Base-by-base conservation (phyloP, 2,113 vertebrate genomes). In the Thunnus maccoyii region DNA sequence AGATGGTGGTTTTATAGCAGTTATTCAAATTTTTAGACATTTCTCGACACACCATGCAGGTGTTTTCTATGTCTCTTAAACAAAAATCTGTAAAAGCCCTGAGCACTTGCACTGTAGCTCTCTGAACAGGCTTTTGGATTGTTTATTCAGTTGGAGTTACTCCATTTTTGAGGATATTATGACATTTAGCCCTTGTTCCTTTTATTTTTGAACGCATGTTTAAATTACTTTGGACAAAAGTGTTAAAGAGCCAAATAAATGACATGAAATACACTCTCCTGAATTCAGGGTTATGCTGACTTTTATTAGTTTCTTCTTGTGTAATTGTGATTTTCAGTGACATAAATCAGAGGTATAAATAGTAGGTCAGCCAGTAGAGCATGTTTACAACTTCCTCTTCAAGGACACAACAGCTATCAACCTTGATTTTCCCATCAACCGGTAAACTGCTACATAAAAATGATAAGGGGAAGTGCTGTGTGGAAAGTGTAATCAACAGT, bases 391-490 rank as follows among this genome's bases (percentile, higher is more conserved):
- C 50, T 63, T 69, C 41, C 57, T 48, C 10, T 46, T 74, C 15
- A 70, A 41, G 41, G 52, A 13, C 55, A 32, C 16, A 27, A 27
- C 16, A 55, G 30, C 48, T 20, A 10, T 14, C 58, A 52, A 4
- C 47, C 27, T 20, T 11, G 66, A 11, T 32, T 46, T 61, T 30
- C 64, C 12, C 54, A 15, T 44, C 3, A 2, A n/a, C 18, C 3
- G 16, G 69, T 52, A 65, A 18, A 69, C 4, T 18, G 54, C 5
- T 16, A 8, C 56, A 57, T 50, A 2, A 61, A 10, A 41, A 41
- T 41, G 27, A 61, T n/a, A 66, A 52, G 52, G n/a, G 72, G 69
- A 84, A 78, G 82, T 82, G 62, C 3, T 68, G 44, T 1, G 2
- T 0, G 32, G 48, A 22, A 58, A 63, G 41, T 46, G n/a, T 18